phyloP scores from a whole-genome alignment of 2,888 invertebrate genomes.

The Euplexia lucipara region DNA sequence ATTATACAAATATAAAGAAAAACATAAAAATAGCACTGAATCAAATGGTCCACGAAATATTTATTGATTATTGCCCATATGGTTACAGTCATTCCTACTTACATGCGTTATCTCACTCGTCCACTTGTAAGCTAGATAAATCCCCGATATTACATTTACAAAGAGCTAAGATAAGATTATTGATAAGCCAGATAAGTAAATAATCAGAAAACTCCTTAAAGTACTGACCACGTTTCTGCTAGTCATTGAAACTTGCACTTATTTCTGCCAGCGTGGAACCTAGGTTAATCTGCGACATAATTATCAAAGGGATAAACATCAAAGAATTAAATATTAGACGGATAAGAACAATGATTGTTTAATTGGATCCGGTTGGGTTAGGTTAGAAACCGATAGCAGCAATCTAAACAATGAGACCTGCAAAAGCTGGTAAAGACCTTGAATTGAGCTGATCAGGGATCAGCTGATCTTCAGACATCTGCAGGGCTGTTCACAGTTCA shows the following conservation, averaged over 20 bases:
- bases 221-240: neutral
- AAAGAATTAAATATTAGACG: neutral
- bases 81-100: neutral
- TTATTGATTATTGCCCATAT: neutral
- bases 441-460: too few species aligned
- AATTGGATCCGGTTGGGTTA: too few species aligned
- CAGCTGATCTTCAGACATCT: too few species aligned
- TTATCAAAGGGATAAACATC: constrained; percentile 7
- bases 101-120: too few species aligned
- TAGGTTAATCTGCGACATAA: constrained; percentile 14
- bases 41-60: neutral
- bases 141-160: constrained; percentile 9
- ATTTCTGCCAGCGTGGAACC: neutral
- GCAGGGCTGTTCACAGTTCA: too few species aligned
- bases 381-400: too few species aligned
- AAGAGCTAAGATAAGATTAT: neutral
- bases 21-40: neutral
- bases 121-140: neutral
- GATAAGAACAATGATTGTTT: neutral
- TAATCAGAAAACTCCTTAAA: constrained; percentile 3
- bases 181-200: neutral
- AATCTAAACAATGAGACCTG: too few species aligned
- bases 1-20: neutral
- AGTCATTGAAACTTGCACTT: constrained; percentile 12
- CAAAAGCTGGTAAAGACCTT: too few species aligned